Percentiles rank a stretch among this genome's conserved stretches.
phyloP scores from a whole-genome alignment of 2,888 invertebrate genomes.

The Drosophila pegasa region DNA sequence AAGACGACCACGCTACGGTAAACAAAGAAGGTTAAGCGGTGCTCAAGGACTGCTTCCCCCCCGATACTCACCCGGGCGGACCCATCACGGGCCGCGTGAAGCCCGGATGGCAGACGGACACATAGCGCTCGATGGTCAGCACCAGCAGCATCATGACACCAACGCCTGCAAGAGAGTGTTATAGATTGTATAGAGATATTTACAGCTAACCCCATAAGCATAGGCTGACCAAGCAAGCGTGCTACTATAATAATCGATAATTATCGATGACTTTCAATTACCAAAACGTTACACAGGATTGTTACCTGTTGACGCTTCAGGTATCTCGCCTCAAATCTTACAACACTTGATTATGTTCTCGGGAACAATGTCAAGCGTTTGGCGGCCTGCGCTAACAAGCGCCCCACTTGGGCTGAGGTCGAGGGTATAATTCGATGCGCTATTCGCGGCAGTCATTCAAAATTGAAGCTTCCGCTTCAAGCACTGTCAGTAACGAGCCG shows the following conservation, averaged over 20 bases:
- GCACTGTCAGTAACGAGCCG: background rate
- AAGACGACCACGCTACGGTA: conserved; percentile 86
- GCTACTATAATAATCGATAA: too few species aligned
- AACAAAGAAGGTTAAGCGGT: background rate
- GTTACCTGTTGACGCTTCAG: too few species aligned
- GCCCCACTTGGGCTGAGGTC: background rate
- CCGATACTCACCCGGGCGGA: conserved; percentile 85
- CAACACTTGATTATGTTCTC: conserved; percentile 4
- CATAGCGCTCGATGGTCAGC: conserved; percentile 90
- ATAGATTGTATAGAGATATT: background rate
- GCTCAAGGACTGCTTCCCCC: background rate
- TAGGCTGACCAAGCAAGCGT: background rate
- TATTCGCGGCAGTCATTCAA: background rate
- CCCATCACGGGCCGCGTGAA: conserved; percentile 89
- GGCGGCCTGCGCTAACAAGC: conserved; percentile 2
- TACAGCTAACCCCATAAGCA: background rate
- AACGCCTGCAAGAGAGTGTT: conserved; percentile 85
- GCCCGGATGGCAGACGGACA: conserved; percentile 91
- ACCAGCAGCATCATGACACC: conserved; percentile 91
- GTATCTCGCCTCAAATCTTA: background rate
- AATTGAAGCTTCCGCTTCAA: background rate
- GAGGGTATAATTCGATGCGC: background rate
- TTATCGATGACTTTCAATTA: too few species aligned
- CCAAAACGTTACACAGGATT: too few species aligned
- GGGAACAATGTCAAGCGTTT: background rate